phyloP scores from a whole-genome alignment of 2,797 vertebrate species.

The Phataginus tetradactyla region DNA sequence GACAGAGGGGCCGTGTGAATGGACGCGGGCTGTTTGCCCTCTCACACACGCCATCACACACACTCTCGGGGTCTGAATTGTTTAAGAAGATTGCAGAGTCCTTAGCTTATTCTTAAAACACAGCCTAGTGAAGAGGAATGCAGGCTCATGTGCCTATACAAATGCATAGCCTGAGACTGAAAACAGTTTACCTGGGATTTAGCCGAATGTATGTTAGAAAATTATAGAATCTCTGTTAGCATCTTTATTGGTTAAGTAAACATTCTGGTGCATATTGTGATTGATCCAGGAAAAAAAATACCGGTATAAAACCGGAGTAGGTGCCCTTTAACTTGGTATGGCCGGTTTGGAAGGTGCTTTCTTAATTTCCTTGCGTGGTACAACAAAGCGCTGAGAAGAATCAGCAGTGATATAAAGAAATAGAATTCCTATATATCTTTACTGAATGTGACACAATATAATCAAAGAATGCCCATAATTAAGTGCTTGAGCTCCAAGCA shows the following conservation, averaged over 20 bases:
- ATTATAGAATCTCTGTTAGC: constrained; percentile 71
- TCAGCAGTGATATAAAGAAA: constrained; percentile 63
- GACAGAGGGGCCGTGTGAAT: constrained; percentile 65
- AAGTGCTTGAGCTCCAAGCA: constrained; percentile 74
- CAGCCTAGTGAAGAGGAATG: constrained; percentile 66
- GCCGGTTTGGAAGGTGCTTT: constrained; percentile 63
- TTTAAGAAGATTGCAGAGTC: constrained; percentile 64
- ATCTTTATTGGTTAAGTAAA: constrained; percentile 82
- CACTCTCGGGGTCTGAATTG: constrained; percentile 59
- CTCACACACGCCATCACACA: neutral
- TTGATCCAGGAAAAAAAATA: constrained; percentile 77
- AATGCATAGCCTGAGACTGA: constrained; percentile 67
- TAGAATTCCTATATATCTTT: constrained; percentile 61
- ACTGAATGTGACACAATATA: constrained; percentile 75
- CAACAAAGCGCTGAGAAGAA: constrained; percentile 60
- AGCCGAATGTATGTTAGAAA: constrained; percentile 75
- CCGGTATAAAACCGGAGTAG: constrained; percentile 65
- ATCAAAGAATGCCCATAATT: constrained; percentile 83
- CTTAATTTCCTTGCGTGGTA: constrained; percentile 76
- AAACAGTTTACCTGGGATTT: constrained; percentile 75
- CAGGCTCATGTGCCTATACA: neutral
- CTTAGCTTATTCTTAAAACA: constrained; percentile 61
- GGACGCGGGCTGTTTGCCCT: constrained; percentile 42
- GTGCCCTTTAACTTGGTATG: constrained; percentile 63
- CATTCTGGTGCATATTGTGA: constrained; percentile 70